Conservation (phyloP, 2,888 invertebrate species). For the Yponomeuta plumbellus region DNA sequence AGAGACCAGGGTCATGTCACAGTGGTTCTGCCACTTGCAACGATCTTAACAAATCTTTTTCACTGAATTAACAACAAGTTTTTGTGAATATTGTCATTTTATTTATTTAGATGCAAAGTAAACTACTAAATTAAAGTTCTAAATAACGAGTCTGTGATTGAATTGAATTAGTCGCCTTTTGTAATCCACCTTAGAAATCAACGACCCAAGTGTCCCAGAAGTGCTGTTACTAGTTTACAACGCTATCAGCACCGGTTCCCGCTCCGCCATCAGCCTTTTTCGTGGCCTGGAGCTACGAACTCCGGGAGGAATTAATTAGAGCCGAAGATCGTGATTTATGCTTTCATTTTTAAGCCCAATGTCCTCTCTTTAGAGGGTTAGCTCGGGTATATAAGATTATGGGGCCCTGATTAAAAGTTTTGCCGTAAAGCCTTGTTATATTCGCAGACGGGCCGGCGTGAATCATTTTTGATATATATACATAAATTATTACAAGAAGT, state of each 20-base stretch:
- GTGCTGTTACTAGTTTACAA: neutral
- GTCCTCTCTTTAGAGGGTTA: conserved; percentile 34
- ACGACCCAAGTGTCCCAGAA: neutral
- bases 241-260: neutral
- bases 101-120: too few species aligned
- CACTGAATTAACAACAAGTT: too few species aligned
- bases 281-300: conserved; percentile 35
- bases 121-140: too few species aligned
- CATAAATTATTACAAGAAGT: too few species aligned
- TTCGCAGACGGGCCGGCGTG: conserved; percentile 48
- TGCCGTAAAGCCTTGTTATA: conserved; percentile 67
- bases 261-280: neutral
- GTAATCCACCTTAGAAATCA: neutral
- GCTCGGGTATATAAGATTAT: conserved; percentile 17
- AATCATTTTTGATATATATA: conserved; percentile 23
- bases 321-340: conserved; percentile 75
- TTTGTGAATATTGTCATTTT: too few species aligned
- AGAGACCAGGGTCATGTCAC: too few species aligned
- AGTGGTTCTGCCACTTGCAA: too few species aligned
- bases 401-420: conserved; percentile 67
- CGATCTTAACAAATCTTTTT: too few species aligned
- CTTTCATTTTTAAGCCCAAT: conserved; percentile 72
- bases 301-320: conserved; percentile 73
- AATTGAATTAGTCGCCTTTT: neutral
- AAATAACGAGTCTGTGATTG: too few species aligned